Evolutionary conservation across 2,888 invertebrate species (phyloP).

Genomic region (Cylindroiulus punctatus): DNA sequence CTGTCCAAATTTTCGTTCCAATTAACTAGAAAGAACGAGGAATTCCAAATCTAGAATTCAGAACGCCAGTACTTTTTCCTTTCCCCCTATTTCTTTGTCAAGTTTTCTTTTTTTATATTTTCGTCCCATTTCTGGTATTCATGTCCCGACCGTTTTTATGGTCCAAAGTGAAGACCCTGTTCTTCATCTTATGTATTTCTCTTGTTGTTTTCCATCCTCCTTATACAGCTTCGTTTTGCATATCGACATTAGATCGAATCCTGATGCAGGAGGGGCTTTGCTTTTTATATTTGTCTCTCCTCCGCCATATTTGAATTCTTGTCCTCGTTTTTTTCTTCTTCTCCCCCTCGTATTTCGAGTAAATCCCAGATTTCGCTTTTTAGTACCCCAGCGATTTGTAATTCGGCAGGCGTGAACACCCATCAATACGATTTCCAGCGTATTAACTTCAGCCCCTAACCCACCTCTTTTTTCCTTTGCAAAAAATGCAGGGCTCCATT

Average conservation of each 20-base stretch:
- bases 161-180: background rate
- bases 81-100: too few relatives aligned
- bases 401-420: background rate
- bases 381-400: background rate
- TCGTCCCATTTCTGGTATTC: background rate
- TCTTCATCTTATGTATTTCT: background rate
- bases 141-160: background rate
- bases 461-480: too few relatives aligned
- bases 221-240: background rate
- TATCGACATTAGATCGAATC: conserved; percentile 18
- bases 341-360: background rate
- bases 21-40: too few relatives aligned
- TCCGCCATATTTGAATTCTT: conserved; percentile 18
- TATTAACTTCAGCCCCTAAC: background rate
- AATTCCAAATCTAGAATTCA: too few relatives aligned
- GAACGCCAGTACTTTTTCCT: too few relatives aligned
- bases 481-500: too few relatives aligned
- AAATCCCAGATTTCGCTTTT: background rate
- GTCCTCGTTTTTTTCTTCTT: background rate
- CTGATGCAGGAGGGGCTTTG: background rate
- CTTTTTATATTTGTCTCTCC: background rate
- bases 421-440: background rate
- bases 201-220: background rate
- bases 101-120: background rate
- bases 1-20: too few relatives aligned